These are phyloP conservation scores for Conops quadrifasciatus DNA, from an alignment of 2,888 invertebrate species.

Conservation along the genomic window DNA sequence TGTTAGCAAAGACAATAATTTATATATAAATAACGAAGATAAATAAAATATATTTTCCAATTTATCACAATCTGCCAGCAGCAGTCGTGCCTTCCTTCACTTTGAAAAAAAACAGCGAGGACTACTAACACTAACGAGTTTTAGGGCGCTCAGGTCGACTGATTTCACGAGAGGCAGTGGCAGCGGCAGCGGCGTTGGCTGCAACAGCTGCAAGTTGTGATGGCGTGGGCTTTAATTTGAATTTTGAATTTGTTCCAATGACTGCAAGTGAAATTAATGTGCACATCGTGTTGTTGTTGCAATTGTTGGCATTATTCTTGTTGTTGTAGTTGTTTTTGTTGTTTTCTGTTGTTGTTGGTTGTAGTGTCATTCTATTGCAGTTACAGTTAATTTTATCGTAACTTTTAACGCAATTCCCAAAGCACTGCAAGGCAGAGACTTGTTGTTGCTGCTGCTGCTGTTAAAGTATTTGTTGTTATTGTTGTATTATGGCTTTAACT, in stretches of 20 bases:
- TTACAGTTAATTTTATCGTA: not conserved
- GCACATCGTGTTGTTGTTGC: not conserved
- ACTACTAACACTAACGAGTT: too few species aligned
- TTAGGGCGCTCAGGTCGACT: too few species aligned
- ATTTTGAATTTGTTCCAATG: constrained; percentile 34
- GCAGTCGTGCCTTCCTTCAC: too few species aligned
- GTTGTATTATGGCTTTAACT: too few species aligned
- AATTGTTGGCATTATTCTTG: not conserved
- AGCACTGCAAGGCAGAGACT: not conserved
- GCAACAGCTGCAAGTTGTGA: not conserved
- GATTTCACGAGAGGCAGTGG: not conserved
- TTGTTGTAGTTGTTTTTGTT: not conserved
- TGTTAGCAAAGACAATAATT: too few species aligned
- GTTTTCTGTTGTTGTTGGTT: too few species aligned
- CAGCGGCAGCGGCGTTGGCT: not conserved
- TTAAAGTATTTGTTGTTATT: too few species aligned
- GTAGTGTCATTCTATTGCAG: not conserved
- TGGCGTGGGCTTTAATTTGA: constrained; percentile 23
- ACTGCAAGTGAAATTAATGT: constrained; percentile 24
- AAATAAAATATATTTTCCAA: too few species aligned
- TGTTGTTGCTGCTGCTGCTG: not conserved
- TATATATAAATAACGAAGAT: too few species aligned
- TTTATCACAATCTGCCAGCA: too few species aligned
- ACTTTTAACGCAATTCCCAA: too few species aligned
- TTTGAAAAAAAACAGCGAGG: too few species aligned